Evolutionary conservation across 2,113 vertebrate genomes (phyloP).

Genomic region (Gavia stellata): DNA sequence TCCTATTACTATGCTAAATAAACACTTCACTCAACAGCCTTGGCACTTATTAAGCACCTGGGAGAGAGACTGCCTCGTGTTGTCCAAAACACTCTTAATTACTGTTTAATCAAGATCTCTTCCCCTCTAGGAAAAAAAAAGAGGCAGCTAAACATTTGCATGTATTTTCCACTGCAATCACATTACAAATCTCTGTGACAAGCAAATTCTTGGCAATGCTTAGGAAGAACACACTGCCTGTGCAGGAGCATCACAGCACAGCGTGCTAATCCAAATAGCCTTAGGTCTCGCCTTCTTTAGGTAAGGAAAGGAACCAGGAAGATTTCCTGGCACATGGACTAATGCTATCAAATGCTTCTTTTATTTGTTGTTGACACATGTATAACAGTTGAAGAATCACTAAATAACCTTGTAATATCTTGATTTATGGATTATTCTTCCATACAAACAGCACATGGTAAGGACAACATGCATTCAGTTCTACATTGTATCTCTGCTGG

Average conservation of each 20-base stretch:
- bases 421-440: conserved; percentile 56
- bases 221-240: background rate
- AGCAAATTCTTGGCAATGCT: conserved; percentile 47
- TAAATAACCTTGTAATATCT: conserved; percentile 59
- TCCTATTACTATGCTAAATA: conserved; percentile 38
- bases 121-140: conserved; percentile 12
- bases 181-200: conserved; percentile 26
- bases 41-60: conserved; percentile 64
- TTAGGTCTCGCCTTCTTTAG: conserved; percentile 38
- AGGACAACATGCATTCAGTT: background rate
- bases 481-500: background rate
- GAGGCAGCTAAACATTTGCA: background rate
- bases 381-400: conserved; percentile 46
- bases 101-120: conserved; percentile 62
- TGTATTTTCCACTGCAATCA: conserved; percentile 5
- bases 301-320: conserved; percentile 44
- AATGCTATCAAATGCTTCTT: conserved; percentile 45
- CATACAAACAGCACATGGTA: background rate
- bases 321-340: conserved; percentile 52
- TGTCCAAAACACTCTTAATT: conserved; percentile 66
- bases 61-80: conserved; percentile 30
- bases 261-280: conserved; percentile 58
- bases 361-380: conserved; percentile 57
- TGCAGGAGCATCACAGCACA: conserved; percentile 36
- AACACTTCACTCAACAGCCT: conserved; percentile 55